Evolutionary conservation across 1,140 invertebrate genomes (phyloP).

Genomic region (Whitmania pigra): DNA sequence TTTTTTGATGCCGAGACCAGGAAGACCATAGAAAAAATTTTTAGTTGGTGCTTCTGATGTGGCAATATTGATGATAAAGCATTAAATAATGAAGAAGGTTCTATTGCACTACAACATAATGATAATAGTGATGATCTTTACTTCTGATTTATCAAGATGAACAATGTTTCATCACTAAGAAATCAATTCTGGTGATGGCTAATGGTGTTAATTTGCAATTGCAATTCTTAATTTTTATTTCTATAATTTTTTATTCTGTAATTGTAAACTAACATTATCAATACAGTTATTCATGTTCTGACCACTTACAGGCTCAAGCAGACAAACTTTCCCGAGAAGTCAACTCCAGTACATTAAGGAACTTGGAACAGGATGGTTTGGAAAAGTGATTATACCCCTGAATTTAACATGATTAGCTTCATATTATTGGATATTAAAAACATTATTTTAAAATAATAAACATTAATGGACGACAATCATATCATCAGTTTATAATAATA

Average conservation of each 20-base stretch:
- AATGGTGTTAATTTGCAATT: background rate
- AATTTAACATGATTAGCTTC: background rate
- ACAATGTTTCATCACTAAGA: too few relatives aligned
- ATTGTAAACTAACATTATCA: background rate
- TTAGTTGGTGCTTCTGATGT: slow-evolving; percentile 32
- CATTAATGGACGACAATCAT: too few relatives aligned
- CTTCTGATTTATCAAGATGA: too few relatives aligned
- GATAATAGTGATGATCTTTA: too few relatives aligned
- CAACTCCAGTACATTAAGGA: slow-evolving; percentile 68
- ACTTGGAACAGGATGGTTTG: slow-evolving; percentile 74
- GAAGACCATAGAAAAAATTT: slow-evolving; percentile 37
- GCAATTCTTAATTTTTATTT: background rate
- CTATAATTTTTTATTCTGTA: too few relatives aligned
- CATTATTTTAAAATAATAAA: too few relatives aligned
- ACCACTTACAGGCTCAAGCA: slow-evolving; percentile 28
- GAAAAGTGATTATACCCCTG: slow-evolving; percentile 49
- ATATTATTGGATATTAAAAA: background rate
- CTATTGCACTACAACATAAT: too few relatives aligned
- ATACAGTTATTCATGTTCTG: background rate
- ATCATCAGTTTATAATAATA: too few relatives aligned
- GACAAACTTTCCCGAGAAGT: slow-evolving; percentile 59
- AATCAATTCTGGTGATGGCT: too few relatives aligned
- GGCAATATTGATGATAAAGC: background rate
- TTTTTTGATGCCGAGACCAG: slow-evolving; percentile 27
- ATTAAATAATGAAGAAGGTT: too few relatives aligned